Evolutionary conservation across 1,140 invertebrate species (phyloP).

Genomic region (Danaus melanippus): DNA sequence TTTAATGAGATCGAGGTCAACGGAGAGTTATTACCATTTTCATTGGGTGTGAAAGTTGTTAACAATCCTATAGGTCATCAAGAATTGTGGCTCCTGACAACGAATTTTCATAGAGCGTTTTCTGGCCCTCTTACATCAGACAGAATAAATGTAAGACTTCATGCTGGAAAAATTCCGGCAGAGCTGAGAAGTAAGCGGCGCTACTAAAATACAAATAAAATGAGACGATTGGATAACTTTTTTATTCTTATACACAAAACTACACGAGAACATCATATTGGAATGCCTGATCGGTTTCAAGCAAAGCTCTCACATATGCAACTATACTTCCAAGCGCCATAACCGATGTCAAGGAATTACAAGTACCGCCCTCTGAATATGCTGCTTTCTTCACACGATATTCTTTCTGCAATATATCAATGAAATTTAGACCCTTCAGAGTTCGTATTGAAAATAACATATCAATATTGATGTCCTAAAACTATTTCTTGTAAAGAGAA

Average conservation of each 20-base stretch:
- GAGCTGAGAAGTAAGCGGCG: constrained; percentile 45
- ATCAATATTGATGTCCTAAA: not conserved
- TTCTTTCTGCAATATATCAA: no score
- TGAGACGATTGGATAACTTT: constrained; percentile 29
- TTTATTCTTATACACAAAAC: constrained; percentile 48
- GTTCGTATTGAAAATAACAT: not conserved
- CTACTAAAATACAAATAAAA: constrained; percentile 29
- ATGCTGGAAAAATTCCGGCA: constrained; percentile 48
- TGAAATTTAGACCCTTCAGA: no score
- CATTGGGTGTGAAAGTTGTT: constrained; percentile 79
- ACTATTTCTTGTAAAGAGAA: no score
- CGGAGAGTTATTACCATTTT: constrained; percentile 75
- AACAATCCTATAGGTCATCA: constrained; percentile 73
- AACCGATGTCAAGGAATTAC: constrained; percentile 55
- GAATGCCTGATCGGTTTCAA: constrained; percentile 55
- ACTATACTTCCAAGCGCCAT: constrained; percentile 46
- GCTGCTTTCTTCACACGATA: constrained; percentile 54
- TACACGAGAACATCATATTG: constrained; percentile 15
- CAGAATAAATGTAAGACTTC: constrained; percentile 80
- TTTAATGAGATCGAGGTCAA: constrained; percentile 71
- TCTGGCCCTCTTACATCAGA: constrained; percentile 69
- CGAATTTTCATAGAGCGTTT: constrained; percentile 79
- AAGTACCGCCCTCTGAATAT: constrained; percentile 39
- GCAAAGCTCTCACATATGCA: constrained; percentile 53
- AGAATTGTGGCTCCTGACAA: constrained; percentile 79